Evolutionary conservation across 2,797 vertebrate species (phyloP).

Genomic region (Nothura maculosa): DNA sequence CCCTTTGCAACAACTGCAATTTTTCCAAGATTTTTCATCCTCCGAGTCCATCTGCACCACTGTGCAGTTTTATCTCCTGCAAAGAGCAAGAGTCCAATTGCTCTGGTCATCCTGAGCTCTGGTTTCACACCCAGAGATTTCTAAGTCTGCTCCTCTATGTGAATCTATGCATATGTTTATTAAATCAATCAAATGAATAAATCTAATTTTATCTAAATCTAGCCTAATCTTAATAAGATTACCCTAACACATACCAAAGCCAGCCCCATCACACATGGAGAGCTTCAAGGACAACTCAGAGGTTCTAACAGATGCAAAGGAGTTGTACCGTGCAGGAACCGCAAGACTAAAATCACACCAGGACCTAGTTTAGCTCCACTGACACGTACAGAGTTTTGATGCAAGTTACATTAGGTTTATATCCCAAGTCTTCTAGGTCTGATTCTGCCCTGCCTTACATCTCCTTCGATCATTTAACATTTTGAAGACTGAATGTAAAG

Average conservation of each 20-base stretch:
- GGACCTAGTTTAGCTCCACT: background rate
- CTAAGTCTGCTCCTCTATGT: background rate
- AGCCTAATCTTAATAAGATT: background rate
- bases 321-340: background rate
- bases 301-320: background rate
- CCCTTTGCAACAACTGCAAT: background rate
- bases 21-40: background rate
- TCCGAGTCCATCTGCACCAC: background rate
- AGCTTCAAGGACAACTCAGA: background rate
- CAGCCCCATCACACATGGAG: background rate
- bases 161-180: background rate
- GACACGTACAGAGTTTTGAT: background rate
- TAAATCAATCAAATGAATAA: background rate
- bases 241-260: background rate
- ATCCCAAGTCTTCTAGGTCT: background rate
- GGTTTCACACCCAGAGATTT: background rate
- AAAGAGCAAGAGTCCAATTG: background rate
- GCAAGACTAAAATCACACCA: background rate
- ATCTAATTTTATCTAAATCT: background rate
- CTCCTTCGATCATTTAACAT: background rate
- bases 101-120: background rate
- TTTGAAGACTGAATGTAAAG: background rate
- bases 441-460: background rate
- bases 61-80: background rate
- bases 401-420: background rate